A percentile compares a stretch with the other conserved stretches of the same genome.
phyloP scores from a whole-genome alignment of 2,888 invertebrate genomes.

The Hermodice carunculata region DNA sequence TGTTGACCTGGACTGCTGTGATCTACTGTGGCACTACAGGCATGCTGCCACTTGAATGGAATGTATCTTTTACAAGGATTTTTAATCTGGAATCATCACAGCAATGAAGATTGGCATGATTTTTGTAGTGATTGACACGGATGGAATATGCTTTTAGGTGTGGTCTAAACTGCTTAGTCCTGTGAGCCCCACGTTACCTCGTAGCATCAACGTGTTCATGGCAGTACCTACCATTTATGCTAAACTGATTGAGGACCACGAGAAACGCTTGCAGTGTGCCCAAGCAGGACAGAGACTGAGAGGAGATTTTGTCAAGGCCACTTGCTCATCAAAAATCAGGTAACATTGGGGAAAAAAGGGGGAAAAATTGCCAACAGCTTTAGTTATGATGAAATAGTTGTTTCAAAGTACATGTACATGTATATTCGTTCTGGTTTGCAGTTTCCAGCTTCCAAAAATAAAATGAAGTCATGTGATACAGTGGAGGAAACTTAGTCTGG shows the following conservation, averaged over 20 bases:
- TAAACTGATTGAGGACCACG: conserved; percentile 81
- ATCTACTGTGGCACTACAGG: no score
- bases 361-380: not conserved
- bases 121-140: no score
- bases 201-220: conserved; percentile 83
- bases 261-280: conserved; percentile 39
- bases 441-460: no score
- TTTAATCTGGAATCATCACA: no score
- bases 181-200: conserved; percentile 57
- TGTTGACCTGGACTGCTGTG: no score
- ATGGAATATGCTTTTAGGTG: conserved; percentile 59
- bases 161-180: conserved; percentile 62
- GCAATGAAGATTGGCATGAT: no score
- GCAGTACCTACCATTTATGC: conserved; percentile 93
- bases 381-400: not conserved
- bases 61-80: no score
- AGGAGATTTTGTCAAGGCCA: conserved; percentile 74
- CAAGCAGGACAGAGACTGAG: conserved; percentile 32
- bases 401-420: not conserved
- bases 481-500: not conserved
- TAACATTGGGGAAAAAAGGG: conserved; percentile 44
- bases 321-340: conserved; percentile 74
- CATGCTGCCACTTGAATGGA: no score
- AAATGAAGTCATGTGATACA: no score
- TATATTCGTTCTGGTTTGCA: conserved; percentile 10